These are phyloP conservation scores for Rhynchonycteris naso DNA, from an alignment of 2,797 vertebrate species.

Conservation along the genomic window DNA sequence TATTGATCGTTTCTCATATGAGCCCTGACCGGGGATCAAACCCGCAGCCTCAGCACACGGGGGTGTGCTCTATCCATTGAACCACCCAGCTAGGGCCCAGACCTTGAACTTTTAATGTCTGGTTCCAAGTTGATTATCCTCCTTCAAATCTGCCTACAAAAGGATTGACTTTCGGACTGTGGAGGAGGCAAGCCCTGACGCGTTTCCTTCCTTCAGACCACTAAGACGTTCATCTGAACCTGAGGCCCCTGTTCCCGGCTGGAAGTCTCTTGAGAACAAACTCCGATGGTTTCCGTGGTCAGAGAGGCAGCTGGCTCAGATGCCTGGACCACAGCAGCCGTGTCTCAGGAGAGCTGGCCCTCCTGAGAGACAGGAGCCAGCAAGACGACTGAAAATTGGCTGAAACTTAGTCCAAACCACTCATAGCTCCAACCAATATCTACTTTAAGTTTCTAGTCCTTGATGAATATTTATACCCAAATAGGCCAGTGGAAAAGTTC, in stretches of 20 bases:
- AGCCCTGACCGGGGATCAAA: too few species aligned
- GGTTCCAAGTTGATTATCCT: not conserved
- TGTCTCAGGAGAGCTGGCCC: not conserved
- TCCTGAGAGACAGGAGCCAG: not conserved
- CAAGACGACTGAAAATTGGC: not conserved
- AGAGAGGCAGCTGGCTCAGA: not conserved
- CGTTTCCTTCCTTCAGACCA: not conserved
- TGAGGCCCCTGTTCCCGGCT: not conserved
- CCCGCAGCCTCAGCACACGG: too few species aligned
- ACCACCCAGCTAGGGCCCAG: not conserved
- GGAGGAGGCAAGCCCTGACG: not conserved
- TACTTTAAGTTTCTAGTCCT: constrained; percentile 64
- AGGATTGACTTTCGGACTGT: not conserved
- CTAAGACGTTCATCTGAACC: not conserved
- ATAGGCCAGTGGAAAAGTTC: constrained; percentile 78
- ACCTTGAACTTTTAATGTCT: not conserved
- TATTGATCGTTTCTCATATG: too few species aligned
- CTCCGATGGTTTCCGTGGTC: not conserved
- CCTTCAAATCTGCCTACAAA: not conserved
- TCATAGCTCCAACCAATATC: constrained; percentile 23
- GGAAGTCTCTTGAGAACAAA: constrained; percentile 14
- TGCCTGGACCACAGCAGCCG: not conserved
- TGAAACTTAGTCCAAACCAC: not conserved
- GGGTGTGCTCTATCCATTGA: too few species aligned
- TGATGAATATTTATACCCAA: constrained; percentile 73